Conservation (phyloP, 2,113 vertebrate species). For the Uria lomvia region DNA sequence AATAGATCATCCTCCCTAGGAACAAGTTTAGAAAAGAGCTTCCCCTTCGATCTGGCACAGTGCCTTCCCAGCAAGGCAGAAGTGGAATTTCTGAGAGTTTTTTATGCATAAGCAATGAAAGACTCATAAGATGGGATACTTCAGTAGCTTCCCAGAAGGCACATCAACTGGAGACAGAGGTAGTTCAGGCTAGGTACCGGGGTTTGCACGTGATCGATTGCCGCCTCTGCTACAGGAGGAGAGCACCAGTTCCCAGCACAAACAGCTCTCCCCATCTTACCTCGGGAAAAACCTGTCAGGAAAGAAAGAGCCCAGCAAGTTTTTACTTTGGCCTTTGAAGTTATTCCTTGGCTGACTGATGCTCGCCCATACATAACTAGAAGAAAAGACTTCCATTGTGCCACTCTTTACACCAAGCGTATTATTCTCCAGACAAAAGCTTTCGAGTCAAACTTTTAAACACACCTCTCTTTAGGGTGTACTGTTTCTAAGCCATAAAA, state of each 20-base stretch:
- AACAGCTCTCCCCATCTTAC: not conserved
- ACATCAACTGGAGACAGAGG: not conserved
- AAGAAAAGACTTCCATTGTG: slow-evolving; percentile 51
- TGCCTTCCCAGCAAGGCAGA: not conserved
- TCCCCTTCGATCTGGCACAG: not conserved
- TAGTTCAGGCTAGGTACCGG: not conserved
- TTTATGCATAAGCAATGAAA: not conserved
- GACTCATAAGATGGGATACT: not conserved
- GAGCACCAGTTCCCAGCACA: not conserved
- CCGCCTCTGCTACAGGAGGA: not conserved
- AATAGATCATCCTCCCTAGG: not conserved
- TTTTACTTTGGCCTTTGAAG: slow-evolving; percentile 36
- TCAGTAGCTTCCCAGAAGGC: not conserved
- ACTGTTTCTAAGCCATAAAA: slow-evolving; percentile 23
- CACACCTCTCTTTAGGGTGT: slow-evolving; percentile 22
- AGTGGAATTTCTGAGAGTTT: not conserved
- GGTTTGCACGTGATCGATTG: not conserved
- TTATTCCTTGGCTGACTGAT: slow-evolving; percentile 52
- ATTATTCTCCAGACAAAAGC: slow-evolving; percentile 54
- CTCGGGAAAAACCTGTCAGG: slow-evolving; percentile 37
- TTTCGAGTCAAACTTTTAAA: not conserved
- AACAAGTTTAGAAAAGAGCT: not conserved
- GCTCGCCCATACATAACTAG: slow-evolving; percentile 42
- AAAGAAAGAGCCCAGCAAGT: not conserved
- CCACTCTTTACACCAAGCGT: not conserved